Evolutionary conservation across 2,888 invertebrate species (phyloP), one percentile per base, ranked within the genome.

Genomic region (Pterobdella sp.): DNA sequence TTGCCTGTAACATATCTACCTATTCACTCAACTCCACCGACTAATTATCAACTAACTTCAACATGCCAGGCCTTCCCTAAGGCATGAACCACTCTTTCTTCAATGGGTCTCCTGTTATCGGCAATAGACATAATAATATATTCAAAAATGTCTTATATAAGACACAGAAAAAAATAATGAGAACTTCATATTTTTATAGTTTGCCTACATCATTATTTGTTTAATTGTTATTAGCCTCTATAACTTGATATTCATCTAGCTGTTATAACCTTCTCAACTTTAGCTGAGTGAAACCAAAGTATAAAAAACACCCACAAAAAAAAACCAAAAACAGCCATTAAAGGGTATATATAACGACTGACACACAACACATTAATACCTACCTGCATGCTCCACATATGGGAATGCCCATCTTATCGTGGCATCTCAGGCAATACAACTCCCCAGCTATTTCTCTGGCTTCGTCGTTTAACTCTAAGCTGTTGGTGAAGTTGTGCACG

Each of bases 341-440:
- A 64, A 10, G 14, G 18, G 10, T 14, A 18, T 14, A 49, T 14
- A 49, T 49, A 22, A 22, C 14, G 52, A 49, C 14, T 49, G 14
- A 22, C 26, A 64, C 10, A 64, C 29, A n/a, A n/a, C 22, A 68
- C 2, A 34, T 32, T 22, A 42, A 29, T 14, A n/a, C 71, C 42
- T 7, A 82, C 81, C 82, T 79, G 84, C 98, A 98, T 71, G 98
- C 98, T 37, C 97, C 98, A 84, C 98, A 99, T 79, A 99, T 98
- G n/a, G 98, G 97, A 77, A 99, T 95, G 36, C 97, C 97, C 96
- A 98, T 97, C 87, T 97, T 96, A 85, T 97, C 97, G 82, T 97
- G 96, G 82, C 97, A 98, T 72, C 97, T 89, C 77, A 98, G 87
- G 82, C 98, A 98, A 85, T 96, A 98, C 73, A 99, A 86, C 81